Percentiles rank a stretch among this genome's conserved stretches.
phyloP scores from a whole-genome alignment of 2,888 invertebrate genomes.

The Sinhomidia bicolor region DNA sequence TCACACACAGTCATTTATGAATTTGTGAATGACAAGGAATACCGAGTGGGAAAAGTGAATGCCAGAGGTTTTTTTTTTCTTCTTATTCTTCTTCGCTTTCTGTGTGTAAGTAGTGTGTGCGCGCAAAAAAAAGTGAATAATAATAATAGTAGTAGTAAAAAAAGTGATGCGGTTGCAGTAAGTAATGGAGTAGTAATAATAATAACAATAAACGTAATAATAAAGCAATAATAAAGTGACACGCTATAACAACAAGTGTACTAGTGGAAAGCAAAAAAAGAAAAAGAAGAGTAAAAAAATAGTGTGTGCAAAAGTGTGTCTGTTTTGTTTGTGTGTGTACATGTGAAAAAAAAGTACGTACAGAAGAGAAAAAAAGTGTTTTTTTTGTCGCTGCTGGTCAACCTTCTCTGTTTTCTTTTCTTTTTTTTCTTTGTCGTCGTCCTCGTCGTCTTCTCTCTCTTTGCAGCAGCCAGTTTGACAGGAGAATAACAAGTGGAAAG shows the following conservation, averaged over 20 bases:
- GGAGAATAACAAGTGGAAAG: constrained; percentile 17
- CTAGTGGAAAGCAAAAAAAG: too few relatives aligned
- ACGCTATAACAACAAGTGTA: constrained; percentile 41
- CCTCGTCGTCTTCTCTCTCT: neutral
- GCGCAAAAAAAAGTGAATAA: constrained; percentile 9
- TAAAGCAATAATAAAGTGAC: constrained; percentile 65
- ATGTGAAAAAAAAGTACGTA: neutral
- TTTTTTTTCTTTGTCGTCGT: constrained; percentile 18
- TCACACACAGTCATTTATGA: constrained; percentile 10
- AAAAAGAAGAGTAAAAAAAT: too few relatives aligned
- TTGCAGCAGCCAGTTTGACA: constrained; percentile 36
- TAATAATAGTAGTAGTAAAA: neutral
- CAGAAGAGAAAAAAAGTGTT: neutral
- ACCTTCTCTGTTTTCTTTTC: too few relatives aligned
- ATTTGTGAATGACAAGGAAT: constrained; percentile 15
- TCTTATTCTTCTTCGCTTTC: too few relatives aligned
- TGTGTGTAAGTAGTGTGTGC: too few relatives aligned
- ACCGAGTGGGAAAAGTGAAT: constrained; percentile 22
- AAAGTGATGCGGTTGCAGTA: neutral
- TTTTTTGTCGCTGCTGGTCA: too few relatives aligned
- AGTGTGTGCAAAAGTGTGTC: neutral
- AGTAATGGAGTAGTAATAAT: constrained; percentile 44
- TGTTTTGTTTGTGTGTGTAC: constrained; percentile 3
- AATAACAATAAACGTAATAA: constrained; percentile 55
- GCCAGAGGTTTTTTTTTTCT: constrained; percentile 4